Conservation (phyloP, 2,888 invertebrate species). For the Plebejus argus region DNA sequence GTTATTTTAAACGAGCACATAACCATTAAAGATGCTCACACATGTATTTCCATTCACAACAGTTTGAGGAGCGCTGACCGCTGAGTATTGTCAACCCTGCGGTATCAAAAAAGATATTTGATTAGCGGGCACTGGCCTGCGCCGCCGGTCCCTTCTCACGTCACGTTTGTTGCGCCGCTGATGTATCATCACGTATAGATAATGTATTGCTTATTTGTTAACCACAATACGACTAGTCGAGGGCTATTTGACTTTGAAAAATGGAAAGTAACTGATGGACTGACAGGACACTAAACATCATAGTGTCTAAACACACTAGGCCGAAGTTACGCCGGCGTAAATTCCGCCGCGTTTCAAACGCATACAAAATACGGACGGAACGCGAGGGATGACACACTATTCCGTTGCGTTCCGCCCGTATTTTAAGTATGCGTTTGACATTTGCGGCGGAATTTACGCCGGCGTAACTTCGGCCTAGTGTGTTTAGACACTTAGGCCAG, state of each 20-base stretch:
- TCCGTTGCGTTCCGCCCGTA: no score
- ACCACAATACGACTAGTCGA: not conserved
- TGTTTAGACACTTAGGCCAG: no score
- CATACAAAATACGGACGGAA: no score
- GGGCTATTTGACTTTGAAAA: not conserved
- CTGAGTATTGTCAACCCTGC: conserved; percentile 66
- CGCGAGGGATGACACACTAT: no score
- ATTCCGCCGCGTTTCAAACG: no score
- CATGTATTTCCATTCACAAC: conserved; percentile 29
- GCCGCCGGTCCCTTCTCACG: conserved; percentile 4
- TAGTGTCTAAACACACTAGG: no score
- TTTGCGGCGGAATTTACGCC: no score
- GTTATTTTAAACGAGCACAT: no score
- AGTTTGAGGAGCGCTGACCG: conserved; percentile 54
- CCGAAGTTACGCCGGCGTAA: no score
- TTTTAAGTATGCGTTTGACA: no score
- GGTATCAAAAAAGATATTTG: conserved; percentile 71
- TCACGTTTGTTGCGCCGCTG: conserved; percentile 4
- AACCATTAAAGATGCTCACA: not conserved
- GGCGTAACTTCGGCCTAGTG: no score
- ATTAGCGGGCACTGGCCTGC: conserved; percentile 66
- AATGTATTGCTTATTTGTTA: not conserved
- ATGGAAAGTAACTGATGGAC: not conserved
- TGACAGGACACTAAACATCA: no score
- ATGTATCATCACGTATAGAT: conserved; percentile 23